Evolutionary conservation across 2,797 vertebrate species (phyloP).

Genomic region (Sebastes minor): DNA sequence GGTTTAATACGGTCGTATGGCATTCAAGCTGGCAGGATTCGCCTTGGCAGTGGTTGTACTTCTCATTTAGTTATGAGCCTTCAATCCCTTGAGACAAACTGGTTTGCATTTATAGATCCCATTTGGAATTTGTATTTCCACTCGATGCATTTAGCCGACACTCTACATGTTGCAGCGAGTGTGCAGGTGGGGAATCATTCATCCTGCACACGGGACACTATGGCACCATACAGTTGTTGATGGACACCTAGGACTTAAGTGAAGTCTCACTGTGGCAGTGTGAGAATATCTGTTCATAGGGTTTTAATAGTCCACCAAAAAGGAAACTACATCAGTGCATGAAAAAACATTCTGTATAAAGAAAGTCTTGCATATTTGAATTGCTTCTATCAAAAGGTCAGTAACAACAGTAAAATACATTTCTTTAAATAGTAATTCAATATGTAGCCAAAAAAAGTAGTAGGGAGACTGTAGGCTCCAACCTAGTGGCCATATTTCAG

Average conservation of each 20-base stretch:
- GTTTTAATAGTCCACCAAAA: not conserved
- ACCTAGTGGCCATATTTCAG: not conserved
- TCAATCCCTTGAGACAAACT: not conserved
- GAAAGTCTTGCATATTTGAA: not conserved
- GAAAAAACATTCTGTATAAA: not conserved
- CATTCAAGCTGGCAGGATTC: not conserved
- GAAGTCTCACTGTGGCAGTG: not conserved
- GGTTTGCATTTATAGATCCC: not conserved
- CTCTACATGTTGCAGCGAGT: not conserved
- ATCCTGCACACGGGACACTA: not conserved
- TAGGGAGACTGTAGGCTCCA: not conserved
- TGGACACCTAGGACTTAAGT: not conserved
- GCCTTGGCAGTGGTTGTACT: not conserved
- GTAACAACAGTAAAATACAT: not conserved
- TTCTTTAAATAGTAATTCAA: not conserved
- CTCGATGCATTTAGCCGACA: not conserved
- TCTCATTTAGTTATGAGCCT: not conserved
- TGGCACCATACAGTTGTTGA: not conserved
- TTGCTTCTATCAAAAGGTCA: not conserved
- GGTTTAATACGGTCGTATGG: not conserved
- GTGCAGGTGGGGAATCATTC: not conserved
- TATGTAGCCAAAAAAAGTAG: not conserved
- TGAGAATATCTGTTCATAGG: not conserved
- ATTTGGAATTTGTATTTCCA: not conserved
- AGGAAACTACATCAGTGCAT: not conserved